Evolutionary conservation across 2,888 invertebrate species (phyloP).

Genomic region (Macrophya alboannulata): DNA sequence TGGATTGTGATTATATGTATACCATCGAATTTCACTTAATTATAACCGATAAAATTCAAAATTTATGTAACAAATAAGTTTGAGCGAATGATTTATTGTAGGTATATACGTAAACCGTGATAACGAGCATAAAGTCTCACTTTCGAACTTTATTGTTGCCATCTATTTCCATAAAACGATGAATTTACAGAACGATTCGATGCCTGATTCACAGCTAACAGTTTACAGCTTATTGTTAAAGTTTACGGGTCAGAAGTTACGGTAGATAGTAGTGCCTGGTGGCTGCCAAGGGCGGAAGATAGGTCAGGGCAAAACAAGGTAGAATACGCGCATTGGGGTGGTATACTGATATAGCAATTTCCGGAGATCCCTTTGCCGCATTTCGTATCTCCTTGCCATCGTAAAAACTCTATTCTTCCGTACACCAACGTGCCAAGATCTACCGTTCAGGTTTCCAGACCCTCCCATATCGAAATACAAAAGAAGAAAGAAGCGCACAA

Average conservation of each 20-base stretch:
- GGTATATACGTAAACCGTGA: not conserved
- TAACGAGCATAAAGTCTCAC: not conserved
- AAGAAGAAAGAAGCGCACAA: not conserved
- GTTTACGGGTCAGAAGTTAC: constrained; percentile 49
- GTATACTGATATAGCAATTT: constrained; percentile 48
- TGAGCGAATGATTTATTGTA: not conserved
- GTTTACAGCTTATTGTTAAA: constrained; percentile 21
- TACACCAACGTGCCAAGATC: constrained; percentile 4
- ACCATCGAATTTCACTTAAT: constrained; percentile 7
- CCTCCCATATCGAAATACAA: not conserved
- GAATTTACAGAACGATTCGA: constrained; percentile 22
- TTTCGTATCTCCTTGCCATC: constrained; percentile 1
- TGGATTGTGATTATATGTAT: not conserved
- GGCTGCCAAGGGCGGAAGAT: constrained; percentile 60
- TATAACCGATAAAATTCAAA: constrained; percentile 10
- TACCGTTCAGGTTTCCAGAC: not conserved
- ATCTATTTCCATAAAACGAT: constrained; percentile 23
- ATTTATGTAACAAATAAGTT: not conserved
- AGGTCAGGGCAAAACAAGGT: constrained; percentile 72
- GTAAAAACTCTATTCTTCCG: constrained; percentile 8
- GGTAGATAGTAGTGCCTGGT: not conserved
- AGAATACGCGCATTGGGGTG: constrained; percentile 64
- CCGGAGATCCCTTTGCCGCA: constrained; percentile 26
- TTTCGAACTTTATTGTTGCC: not conserved
- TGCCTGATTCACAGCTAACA: not conserved